Percentiles rank a stretch among this genome's conserved stretches.
These are phyloP conservation scores for Eidolon dupreanum DNA, from an alignment of 2,797 vertebrate species.

Conservation along the genomic window DNA sequence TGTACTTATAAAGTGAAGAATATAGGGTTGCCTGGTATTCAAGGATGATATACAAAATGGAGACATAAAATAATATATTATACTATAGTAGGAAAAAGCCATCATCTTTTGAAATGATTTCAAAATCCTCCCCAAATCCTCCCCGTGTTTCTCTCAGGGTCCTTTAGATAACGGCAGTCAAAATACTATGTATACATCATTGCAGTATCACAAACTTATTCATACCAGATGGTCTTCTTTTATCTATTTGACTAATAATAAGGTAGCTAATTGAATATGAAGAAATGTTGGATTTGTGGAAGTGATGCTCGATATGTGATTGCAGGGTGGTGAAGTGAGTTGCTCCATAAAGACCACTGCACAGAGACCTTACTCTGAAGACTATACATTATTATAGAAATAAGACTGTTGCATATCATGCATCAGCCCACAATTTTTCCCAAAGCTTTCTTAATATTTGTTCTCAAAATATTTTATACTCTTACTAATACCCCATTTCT, in stretches of 20 bases:
- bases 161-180: neutral
- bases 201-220: neutral
- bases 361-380: neutral
- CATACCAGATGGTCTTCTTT: neutral
- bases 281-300: neutral
- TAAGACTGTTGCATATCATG: neutral
- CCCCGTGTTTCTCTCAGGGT: neutral
- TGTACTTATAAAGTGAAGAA: neutral
- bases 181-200: neutral
- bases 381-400: neutral
- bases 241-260: neutral
- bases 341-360: neutral
- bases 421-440: neutral
- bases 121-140: neutral
- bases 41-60: neutral
- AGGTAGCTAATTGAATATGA: neutral
- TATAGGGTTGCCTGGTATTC: neutral
- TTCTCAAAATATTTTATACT: neutral
- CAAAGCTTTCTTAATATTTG: neutral
- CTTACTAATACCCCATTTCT: neutral
- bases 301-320: neutral
- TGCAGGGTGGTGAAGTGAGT: neutral
- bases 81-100: neutral
- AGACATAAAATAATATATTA: neutral
- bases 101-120: neutral